A percentile compares a stretch with the other conserved stretches of the same genome.
phyloP scores from a whole-genome alignment of 2,888 invertebrate species.

The Pterostichus niger region DNA sequence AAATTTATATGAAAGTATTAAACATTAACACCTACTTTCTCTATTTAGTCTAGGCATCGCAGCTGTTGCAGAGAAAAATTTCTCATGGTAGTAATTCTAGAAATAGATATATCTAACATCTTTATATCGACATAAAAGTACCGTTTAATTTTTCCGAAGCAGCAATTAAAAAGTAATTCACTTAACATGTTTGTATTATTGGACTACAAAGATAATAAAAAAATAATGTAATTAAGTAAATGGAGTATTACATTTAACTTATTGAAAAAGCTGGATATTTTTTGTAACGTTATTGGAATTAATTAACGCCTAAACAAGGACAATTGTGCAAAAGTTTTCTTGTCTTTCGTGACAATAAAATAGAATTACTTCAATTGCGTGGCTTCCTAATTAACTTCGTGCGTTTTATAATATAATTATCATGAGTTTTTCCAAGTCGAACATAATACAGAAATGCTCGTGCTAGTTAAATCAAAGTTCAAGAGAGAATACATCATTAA shows the following conservation, averaged over 20 bases:
- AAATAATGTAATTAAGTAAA: slow-evolving; percentile 23
- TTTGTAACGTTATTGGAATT: background rate
- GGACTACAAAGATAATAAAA: background rate
- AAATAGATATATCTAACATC: slow-evolving; percentile 38
- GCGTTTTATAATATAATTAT: slow-evolving; percentile 30
- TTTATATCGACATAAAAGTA: slow-evolving; percentile 9
- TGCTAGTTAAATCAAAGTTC: background rate
- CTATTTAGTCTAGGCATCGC: background rate
- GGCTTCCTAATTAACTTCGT: slow-evolving; percentile 10
- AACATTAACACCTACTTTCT: slow-evolving; percentile 17
- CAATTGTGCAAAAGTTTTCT: background rate
- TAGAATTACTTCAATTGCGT: slow-evolving; percentile 1
- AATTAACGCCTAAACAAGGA: slow-evolving; percentile 10
- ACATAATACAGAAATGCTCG: background rate
- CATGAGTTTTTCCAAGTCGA: background rate
- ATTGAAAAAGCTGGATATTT: background rate
- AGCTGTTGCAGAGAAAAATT: slow-evolving; percentile 30
- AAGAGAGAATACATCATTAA: slow-evolving; percentile 3
- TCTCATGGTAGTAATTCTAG: slow-evolving; percentile 9
- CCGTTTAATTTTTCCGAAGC: background rate
- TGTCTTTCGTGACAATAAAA: slow-evolving; percentile 11
- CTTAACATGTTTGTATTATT: slow-evolving; percentile 18
- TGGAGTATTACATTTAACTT: background rate
- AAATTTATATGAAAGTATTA: slow-evolving; percentile 44
- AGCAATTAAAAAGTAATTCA: slow-evolving; percentile 42